Conservation (phyloP, 2,888 invertebrate species). For the Cephus spinipes region DNA sequence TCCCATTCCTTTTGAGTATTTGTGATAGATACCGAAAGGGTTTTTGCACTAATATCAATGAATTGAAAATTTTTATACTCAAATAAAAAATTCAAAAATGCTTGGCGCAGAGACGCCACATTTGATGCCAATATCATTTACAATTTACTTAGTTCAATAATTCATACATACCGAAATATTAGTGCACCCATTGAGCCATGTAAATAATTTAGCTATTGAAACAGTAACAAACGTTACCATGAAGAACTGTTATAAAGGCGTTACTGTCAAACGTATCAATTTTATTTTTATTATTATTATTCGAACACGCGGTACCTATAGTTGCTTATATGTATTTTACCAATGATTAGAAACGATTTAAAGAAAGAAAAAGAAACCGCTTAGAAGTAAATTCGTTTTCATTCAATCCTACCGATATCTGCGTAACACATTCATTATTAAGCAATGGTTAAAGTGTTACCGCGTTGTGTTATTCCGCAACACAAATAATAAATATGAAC, state of each 20-base stretch:
- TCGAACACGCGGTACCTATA: background rate
- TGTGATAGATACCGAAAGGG: background rate
- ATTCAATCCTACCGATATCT: background rate
- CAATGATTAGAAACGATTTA: background rate
- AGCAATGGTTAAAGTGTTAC: slow-evolving; percentile 27
- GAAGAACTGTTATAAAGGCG: background rate
- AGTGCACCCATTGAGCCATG: background rate
- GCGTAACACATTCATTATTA: slow-evolving; percentile 26
- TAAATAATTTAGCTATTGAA: background rate
- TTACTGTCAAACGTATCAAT: background rate
- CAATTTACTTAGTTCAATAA: background rate
- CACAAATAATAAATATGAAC: slow-evolving; percentile 36
- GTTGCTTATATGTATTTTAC: background rate
- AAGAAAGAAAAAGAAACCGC: background rate
- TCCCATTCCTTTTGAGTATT: background rate
- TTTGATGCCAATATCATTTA: background rate
- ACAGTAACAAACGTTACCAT: background rate
- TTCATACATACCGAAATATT: background rate
- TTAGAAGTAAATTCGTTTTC: background rate
- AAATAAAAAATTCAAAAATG: background rate
- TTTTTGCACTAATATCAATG: background rate
- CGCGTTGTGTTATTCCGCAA: slow-evolving; percentile 22
- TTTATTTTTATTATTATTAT: background rate
- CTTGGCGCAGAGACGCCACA: background rate
- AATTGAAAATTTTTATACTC: background rate